Percentiles rank a stretch among this genome's conserved stretches.
Conservation (phyloP, 2,888 invertebrate species). For the Dryobota labecula region DNA sequence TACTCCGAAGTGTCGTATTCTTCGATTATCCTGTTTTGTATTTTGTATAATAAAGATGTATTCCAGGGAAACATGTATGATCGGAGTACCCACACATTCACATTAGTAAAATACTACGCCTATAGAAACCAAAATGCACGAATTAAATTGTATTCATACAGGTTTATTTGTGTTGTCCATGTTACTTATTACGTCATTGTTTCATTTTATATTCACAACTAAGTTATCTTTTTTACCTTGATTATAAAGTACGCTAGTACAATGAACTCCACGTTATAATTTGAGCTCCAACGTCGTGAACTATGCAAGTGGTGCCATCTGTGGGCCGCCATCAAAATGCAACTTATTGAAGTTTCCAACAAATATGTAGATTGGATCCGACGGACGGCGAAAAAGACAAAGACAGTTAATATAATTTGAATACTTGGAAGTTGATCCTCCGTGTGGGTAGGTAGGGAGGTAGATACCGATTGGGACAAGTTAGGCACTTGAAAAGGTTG, state of each 20-base stretch:
- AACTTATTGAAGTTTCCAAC: conserved; percentile 64
- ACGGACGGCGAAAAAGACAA: conserved; percentile 59
- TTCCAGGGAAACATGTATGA: neutral
- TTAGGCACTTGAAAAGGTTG: conserved; percentile 20
- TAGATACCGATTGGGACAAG: conserved; percentile 7
- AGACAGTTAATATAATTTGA: conserved; percentile 64
- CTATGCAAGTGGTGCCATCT: conserved; percentile 55
- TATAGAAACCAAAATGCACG: neutral
- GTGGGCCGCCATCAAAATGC: conserved; percentile 54
- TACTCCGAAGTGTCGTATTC: neutral
- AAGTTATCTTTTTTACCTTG: neutral
- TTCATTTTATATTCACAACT: neutral
- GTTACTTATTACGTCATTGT: neutral
- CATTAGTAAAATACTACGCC: neutral
- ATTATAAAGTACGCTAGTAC: neutral
- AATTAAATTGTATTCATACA: no score
- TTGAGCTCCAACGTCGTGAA: conserved; percentile 21
- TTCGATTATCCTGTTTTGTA: neutral
- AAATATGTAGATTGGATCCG: conserved; percentile 67
- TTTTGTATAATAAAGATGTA: neutral
- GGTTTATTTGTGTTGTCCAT: neutral
- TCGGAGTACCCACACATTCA: neutral
- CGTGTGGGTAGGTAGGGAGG: neutral
- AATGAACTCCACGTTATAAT: conserved; percentile 22
- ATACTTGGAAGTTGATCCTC: conserved; percentile 61